These are phyloP conservation scores for Lutjanus erythropterus DNA, from an alignment of 2,113 vertebrate species.

Conservation along the genomic window DNA sequence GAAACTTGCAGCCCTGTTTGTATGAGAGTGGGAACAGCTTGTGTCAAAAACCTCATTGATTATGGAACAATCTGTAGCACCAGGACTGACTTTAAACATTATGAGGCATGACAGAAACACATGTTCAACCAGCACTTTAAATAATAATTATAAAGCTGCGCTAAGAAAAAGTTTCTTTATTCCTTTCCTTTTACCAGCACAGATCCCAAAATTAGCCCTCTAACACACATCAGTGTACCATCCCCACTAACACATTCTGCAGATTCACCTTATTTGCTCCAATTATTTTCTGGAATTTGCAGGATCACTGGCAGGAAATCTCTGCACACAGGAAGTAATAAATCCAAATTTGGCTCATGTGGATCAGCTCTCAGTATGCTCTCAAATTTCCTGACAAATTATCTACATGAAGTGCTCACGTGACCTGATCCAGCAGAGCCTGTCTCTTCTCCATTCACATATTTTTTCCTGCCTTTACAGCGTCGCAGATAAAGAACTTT, in stretches of 20 bases:
- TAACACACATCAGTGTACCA: background rate
- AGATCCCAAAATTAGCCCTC: background rate
- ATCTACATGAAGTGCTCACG: background rate
- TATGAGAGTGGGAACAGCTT: constrained; percentile 22
- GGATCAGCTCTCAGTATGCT: background rate
- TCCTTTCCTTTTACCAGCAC: background rate
- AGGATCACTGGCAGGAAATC: constrained; percentile 23
- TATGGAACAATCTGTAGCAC: background rate
- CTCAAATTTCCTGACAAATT: constrained; percentile 21
- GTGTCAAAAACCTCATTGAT: constrained; percentile 27
- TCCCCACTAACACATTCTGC: background rate
- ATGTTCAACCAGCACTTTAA: constrained; percentile 17
- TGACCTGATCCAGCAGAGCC: constrained; percentile 1
- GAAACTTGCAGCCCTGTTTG: constrained; percentile 8
- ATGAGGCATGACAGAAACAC: constrained; percentile 21
- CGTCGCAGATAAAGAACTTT: background rate
- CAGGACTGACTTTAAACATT: constrained; percentile 14
- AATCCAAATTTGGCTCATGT: constrained; percentile 15
- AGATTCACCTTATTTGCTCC: constrained; percentile 18
- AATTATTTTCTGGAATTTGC: constrained; percentile 38
- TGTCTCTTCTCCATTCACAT: background rate
- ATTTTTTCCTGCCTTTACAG: background rate
- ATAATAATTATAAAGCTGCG: constrained; percentile 7
- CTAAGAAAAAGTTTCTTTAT: background rate
- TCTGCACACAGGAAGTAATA: constrained; percentile 29